Base-by-base conservation (phyloP, 2,888 invertebrate species). In the Eilema depressum region DNA sequence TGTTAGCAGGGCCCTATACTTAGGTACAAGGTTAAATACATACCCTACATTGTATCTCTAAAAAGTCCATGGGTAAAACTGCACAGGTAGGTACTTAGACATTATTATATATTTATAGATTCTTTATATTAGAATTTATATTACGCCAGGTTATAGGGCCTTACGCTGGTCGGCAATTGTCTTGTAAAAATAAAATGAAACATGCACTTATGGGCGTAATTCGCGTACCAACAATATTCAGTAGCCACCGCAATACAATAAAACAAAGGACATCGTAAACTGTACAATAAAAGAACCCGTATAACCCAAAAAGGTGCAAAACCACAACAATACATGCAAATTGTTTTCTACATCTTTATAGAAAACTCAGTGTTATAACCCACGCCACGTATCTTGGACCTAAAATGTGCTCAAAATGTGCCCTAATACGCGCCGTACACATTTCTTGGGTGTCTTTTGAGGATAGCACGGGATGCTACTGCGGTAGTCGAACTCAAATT, bases 251-350 rank as follows among this genome's bases (percentile, higher is more conserved):
- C 65, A 62, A 66, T 56, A 66, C 30, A 56, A 67, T 66, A 70
- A 70, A 70, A 70, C 66, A 63, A 66, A 66, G 33, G 30, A 12
- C 7, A 63, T 66, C 66, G 47, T 70, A 70, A 71, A 72, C 66
- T 66, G 62, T 63, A 63, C 71, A 53, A 81, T 81, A 81, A 81
- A 79, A 69, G 20, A 3, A 71, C 82, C 80, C 79, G 73, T 79
- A 79, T 80, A 73, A 77, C 73, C 68, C 65, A 77, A 73, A 74
- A 66, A 63, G 61, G 71, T 64, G 26, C 47, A 68, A 63, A 70
- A 74, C 80, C 82, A 73, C 77, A 80, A 82, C 77, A 81, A 81
- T 81, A 64, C 37, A 41, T 60, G 30, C 69, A 67, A 80, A 69
- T 70, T 65, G 62, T 68, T 69, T 68, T 33, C 64, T 25, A 69